These are phyloP conservation scores for Plecturocebus donacophilus DNA, from an alignment of 2,113 vertebrate species.

Conservation along the genomic window DNA sequence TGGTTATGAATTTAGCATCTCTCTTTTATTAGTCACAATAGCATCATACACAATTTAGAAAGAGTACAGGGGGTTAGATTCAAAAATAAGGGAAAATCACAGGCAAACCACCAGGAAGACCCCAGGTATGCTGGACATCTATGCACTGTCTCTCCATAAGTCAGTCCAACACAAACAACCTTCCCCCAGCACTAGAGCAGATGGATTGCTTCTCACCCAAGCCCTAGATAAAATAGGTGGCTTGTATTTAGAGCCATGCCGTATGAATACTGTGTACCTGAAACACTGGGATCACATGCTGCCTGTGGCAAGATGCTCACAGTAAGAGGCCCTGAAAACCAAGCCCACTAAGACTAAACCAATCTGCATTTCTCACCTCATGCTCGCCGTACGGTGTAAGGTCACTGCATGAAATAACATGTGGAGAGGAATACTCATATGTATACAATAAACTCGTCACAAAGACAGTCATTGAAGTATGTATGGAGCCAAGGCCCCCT, in stretches of 20 bases:
- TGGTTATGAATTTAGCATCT: background rate
- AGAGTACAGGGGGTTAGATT: background rate
- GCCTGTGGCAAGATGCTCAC: background rate
- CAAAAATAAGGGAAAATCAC: background rate
- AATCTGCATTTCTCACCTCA: too few relatives aligned
- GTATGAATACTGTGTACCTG: background rate
- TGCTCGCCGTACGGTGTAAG: accelerated
- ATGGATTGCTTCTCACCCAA: background rate
- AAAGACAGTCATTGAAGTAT: background rate
- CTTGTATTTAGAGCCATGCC: background rate
- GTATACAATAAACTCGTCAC: accelerated
- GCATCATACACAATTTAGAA: background rate
- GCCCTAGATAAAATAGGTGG: background rate
- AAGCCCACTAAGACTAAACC: background rate
- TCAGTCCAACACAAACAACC: background rate
- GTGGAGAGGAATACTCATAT: background rate
- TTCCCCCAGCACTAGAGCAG: accelerated
- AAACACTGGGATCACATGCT: background rate
- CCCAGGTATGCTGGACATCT: background rate
- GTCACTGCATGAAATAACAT: accelerated
- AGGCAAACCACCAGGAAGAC: background rate
- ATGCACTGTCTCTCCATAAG: accelerated
- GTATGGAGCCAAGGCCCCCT: too few relatives aligned
- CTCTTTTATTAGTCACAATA: background rate
- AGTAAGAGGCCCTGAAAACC: background rate